Percentiles rank a stretch among this genome's conserved stretches.
Evolutionary conservation across 1,140 invertebrate species (phyloP).

Genomic region (Eulimnadia texana): DNA sequence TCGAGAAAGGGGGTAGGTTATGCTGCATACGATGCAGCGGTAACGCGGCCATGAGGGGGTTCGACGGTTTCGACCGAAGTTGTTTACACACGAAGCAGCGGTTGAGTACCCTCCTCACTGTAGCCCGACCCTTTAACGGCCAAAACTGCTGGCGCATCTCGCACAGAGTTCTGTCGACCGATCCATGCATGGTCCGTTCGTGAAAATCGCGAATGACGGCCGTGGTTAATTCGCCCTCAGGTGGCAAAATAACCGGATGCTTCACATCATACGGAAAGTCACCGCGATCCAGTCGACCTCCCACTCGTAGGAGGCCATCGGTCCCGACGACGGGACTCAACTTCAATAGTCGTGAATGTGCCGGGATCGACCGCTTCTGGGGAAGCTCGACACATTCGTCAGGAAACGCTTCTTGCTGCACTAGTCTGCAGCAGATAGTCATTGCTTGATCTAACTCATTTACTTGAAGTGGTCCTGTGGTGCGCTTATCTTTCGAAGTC

Average conservation of each 20-base stretch:
- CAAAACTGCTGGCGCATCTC: not conserved
- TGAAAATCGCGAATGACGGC: not conserved
- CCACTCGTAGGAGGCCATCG: not conserved
- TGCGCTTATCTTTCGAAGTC: no score
- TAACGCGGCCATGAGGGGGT: constrained; percentile 5
- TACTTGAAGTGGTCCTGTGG: no score
- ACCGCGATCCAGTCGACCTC: not conserved
- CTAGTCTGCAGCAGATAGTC: no score
- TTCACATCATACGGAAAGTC: not conserved
- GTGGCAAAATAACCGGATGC: constrained; percentile 7
- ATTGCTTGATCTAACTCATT: no score
- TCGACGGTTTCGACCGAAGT: not conserved
- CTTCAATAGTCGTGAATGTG: not conserved
- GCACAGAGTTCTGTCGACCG: not conserved
- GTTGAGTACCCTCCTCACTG: constrained; percentile 1
- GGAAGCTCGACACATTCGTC: no score
- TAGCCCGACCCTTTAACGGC: not conserved
- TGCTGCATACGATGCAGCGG: constrained; percentile 1
- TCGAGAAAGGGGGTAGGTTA: constrained; percentile 12
- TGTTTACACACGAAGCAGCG: constrained; percentile 6
- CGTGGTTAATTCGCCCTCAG: not conserved
- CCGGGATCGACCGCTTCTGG: no score
- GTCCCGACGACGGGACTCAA: not conserved
- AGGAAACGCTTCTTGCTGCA: not conserved
- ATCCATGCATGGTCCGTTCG: not conserved